Evolutionary conservation across 2,797 vertebrate species (phyloP), one percentile per base, ranked within the genome.

Genomic region (Epinephelus malabaricus): DNA sequence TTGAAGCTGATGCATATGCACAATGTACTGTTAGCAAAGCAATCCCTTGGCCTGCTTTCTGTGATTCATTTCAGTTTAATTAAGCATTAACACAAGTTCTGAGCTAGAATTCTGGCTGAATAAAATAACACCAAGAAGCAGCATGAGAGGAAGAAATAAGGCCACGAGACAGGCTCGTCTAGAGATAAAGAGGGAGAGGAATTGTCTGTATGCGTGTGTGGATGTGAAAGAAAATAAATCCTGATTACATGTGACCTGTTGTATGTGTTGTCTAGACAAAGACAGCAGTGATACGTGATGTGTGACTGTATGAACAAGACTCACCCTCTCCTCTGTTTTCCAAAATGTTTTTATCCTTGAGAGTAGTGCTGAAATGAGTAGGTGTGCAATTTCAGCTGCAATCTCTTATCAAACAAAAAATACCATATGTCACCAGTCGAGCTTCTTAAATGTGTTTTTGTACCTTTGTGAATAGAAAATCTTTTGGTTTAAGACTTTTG

Each of bases 1-100:
- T 14, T 23, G 23, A 69, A 60, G 30, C 38, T 1, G 45, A 64
- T 55, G 53, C 58, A 15, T 2, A 45, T 49, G 40, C 69, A 30
- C 55, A 56, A 13, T 2, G 19, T 34, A 13, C 40, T 6, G 18
- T 73, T 27, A 47, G 60, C 65, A 63, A 60, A 79, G 54, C 47
- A 56, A 76, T 82, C 49, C 56, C 65, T 0, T 1, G 5, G 46
- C 77, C 51, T n/a, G 62, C 61, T 50, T 19, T 62, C 46, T 54
- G 76, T 21, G 30, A 75, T 70, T 76, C 23, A 34, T 75, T 67
- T 79, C 38, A 45, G 38, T 65, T 78, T 59, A 73, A 69, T 69
- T 60, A 46, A 18, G 53, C 53, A 19, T 46, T 50, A 21, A 72
- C 51, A 21, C 21, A 55, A 70, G 25, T 50, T 47, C 56, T 71